These are phyloP conservation scores for Plestiodon gilberti DNA, from an alignment of 2,113 vertebrate genomes.

Conservation along the genomic window DNA sequence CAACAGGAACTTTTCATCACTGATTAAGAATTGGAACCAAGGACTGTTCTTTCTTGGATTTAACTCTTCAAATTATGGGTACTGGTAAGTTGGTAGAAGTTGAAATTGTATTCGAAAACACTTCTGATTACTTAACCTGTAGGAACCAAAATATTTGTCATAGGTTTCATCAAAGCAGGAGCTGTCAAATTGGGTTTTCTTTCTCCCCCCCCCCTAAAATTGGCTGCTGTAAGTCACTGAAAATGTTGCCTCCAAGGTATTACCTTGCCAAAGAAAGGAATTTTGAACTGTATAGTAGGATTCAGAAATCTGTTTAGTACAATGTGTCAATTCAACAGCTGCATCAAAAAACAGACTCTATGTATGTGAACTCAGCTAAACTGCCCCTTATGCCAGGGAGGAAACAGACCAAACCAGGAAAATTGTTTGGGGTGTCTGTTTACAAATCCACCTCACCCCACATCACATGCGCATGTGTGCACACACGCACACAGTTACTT, in stretches of 20 bases:
- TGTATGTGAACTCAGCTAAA: background rate
- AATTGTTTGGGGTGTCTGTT: background rate
- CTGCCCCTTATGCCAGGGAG: background rate
- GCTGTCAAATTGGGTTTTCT: background rate
- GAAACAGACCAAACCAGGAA: background rate
- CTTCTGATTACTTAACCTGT: background rate
- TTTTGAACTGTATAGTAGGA: background rate
- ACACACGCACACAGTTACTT: no score
- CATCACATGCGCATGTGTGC: no score
- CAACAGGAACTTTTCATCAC: background rate
- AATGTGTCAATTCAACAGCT: slow-evolving; percentile 2
- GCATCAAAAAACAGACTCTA: background rate
- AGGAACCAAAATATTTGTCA: background rate
- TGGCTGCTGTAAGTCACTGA: background rate
- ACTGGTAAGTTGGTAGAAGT: background rate
- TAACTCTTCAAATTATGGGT: background rate
- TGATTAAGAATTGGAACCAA: background rate
- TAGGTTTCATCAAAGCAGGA: background rate
- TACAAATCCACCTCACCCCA: background rate
- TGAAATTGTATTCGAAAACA: background rate
- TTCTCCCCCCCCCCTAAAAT: background rate
- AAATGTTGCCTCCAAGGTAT: background rate
- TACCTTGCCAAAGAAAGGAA: background rate
- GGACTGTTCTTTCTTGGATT: background rate
- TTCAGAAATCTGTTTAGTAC: background rate